phyloP scores from a whole-genome alignment of 2,113 vertebrate species.

The Murina feae region DNA sequence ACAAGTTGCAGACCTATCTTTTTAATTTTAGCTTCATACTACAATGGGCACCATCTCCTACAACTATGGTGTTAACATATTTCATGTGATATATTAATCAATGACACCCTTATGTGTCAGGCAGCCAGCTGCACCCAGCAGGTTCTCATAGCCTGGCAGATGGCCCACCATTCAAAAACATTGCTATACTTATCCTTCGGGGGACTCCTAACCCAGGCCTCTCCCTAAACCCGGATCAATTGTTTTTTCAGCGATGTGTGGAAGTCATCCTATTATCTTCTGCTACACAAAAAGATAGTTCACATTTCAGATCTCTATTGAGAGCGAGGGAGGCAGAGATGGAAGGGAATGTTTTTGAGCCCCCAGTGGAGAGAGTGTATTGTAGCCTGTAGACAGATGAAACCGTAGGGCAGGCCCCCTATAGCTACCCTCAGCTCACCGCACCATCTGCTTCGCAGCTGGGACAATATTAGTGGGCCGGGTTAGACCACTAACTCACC shows the following conservation, averaged over 20 bases:
- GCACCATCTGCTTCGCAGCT: conserved; percentile 20
- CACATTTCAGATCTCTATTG: neutral
- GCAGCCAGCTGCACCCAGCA: conserved; percentile 25
- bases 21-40: neutral
- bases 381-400: neutral
- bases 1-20: accelerated
- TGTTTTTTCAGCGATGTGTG: neutral
- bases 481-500: neutral
- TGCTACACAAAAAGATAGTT: neutral
- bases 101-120: conserved; percentile 3
- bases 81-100: conserved; percentile 33
- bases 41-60: neutral
- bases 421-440: neutral
- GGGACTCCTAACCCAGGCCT: neutral
- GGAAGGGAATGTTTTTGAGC: neutral
- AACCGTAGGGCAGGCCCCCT: neutral
- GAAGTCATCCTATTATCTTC: neutral
- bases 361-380: neutral
- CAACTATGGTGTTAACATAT: neutral
- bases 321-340: neutral
- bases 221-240: neutral
- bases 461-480: neutral
- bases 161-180: conserved; percentile 22
- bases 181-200: conserved; percentile 9
- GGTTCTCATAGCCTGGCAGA: conserved; percentile 31